These are phyloP conservation scores for Eupithecia centaureata DNA, from an alignment of 2,888 invertebrate genomes.

Conservation along the genomic window DNA sequence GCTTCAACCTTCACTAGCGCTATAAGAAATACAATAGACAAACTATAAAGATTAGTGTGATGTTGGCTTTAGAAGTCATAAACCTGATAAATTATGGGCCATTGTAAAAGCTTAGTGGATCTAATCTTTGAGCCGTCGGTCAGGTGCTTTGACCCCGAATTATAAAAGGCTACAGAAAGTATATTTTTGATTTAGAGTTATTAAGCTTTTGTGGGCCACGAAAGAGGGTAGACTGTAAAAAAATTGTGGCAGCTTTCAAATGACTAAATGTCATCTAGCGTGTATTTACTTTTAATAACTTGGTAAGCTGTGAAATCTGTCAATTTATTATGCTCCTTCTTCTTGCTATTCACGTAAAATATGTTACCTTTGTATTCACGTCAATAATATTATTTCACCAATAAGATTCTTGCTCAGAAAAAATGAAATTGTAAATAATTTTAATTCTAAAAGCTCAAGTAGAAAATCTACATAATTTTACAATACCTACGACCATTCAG, in stretches of 20 bases:
- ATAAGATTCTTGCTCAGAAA: neutral
- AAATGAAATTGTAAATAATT: neutral
- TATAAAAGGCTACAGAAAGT: neutral
- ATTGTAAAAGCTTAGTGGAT: conserved; percentile 22
- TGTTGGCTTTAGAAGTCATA: conserved; percentile 31
- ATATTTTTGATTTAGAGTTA: neutral
- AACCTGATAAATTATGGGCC: conserved; percentile 33
- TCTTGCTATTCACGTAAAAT: too few relatives aligned
- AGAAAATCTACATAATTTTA: conserved; percentile 1
- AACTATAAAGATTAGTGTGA: conserved; percentile 22
- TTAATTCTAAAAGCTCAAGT: neutral
- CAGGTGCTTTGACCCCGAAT: conserved; percentile 11
- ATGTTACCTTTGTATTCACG: too few relatives aligned
- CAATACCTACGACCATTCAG: conserved; percentile 5
- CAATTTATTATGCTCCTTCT: too few relatives aligned
- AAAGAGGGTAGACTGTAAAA: neutral
- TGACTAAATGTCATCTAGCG: neutral
- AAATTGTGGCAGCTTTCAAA: neutral
- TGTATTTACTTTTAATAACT: neutral
- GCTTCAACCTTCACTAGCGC: conserved; percentile 14
- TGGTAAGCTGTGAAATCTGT: neutral
- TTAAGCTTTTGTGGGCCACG: neutral
- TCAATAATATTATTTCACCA: too few relatives aligned
- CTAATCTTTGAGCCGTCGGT: conserved; percentile 3
- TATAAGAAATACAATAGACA: conserved; percentile 22